Evolutionary conservation across 2,113 vertebrate genomes (phyloP), one percentile per base, ranked within the genome.

Genomic region (Orthonyx spaldingii): DNA sequence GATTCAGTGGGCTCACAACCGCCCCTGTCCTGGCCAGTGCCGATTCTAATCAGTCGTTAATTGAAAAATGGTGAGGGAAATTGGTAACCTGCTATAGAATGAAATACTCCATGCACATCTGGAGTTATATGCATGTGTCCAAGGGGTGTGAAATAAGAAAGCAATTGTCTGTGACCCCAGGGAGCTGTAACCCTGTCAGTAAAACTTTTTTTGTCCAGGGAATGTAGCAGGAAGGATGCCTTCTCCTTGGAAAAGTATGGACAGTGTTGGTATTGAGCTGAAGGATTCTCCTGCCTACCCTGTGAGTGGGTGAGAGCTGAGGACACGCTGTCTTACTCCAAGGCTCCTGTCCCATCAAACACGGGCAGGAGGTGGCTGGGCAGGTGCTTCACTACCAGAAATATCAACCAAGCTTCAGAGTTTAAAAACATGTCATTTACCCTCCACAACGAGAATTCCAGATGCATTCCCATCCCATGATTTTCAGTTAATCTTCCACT

Each of bases 401-500:
- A 61, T 16, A 42, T 47, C 87, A 72, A 14, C 75, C 1, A 9
- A 79, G 23, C 52, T 84, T 85, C 71, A 74, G 78, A 35, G 42
- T 52, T 80, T 65, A 55, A 74, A 90, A 57, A 57, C 20, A 22
- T 41, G 32, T 44, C 28, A 68, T 75, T 72, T 74, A 53, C 52
- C 64, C 68, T 90, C 30, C 71, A 64, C 83, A 93, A 90, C 3
- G 83, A 94, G 85, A 95, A 92, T 94, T 86, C 75, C 68, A 74
- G 56, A 22, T 41, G 76, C 88, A 68, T 92, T 95, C 76, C 90
- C 82, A 66, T 74, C 63, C 71, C 74, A 26, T 80, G 85, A 50
- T 77, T 93, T 86, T 41, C 65, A 80, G 42, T 93, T 94, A 88
- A 81, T 80, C 87, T 96, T 91, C 75, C 68, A 71, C 39, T 92